Conservation (phyloP, 2,888 invertebrate genomes). For the Peribatodes rhomboidaria region DNA sequence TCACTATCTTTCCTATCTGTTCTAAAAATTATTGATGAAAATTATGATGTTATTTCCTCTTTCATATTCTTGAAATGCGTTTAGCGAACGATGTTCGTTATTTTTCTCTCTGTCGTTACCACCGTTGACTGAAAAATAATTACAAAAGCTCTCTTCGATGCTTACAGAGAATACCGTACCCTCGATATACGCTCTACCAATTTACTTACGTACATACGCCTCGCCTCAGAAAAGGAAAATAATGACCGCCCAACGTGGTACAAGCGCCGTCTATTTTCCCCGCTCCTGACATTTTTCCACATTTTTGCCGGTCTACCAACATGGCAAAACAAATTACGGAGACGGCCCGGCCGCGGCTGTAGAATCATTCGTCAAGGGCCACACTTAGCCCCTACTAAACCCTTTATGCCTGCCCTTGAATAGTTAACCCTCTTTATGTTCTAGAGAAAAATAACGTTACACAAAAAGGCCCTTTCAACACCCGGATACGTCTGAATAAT, state of each 20-base stretch:
- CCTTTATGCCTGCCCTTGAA: constrained; percentile 59
- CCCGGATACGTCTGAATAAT: constrained; percentile 69
- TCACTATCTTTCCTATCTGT: no score
- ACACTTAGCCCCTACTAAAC: constrained; percentile 58
- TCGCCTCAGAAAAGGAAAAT: constrained; percentile 19
- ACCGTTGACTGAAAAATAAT: background rate
- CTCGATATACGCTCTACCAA: background rate
- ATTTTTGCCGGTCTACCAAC: constrained; percentile 27
- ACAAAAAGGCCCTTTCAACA: constrained; percentile 66
- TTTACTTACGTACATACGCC: constrained; percentile 7
- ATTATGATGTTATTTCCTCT: no score
- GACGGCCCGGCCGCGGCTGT: constrained; percentile 34
- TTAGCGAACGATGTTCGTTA: background rate
- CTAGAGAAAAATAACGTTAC: constrained; percentile 64
- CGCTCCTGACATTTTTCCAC: constrained; percentile 24
- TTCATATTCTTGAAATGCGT: no score
- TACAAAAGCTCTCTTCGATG: background rate
- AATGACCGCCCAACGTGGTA: constrained; percentile 11
- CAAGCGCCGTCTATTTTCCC: constrained; percentile 17
- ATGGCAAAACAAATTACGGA: constrained; percentile 47
- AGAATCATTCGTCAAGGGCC: constrained; percentile 58
- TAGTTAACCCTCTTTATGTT: constrained; percentile 61
- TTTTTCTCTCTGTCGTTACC: background rate
- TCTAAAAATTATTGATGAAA: no score
- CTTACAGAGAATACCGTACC: background rate